phyloP scores from a whole-genome alignment of 1,140 invertebrate species.

The Cyclina sinensis region DNA sequence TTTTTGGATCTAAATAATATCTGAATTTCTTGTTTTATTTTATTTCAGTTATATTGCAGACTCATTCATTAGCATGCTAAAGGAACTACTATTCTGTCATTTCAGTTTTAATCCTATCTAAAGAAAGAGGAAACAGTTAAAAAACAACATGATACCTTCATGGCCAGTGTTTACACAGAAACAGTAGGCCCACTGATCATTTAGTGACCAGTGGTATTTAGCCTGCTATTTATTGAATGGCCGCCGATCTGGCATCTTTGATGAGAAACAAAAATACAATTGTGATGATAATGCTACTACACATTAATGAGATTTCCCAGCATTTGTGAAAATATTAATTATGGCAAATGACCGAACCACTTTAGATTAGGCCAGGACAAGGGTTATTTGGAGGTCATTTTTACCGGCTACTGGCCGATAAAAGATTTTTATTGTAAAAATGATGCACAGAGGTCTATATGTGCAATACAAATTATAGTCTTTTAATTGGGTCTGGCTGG shows the following conservation, averaged over 20 bases:
- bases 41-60: no score
- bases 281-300: constrained; percentile 57
- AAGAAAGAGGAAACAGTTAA: no score
- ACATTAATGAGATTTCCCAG: constrained; percentile 69
- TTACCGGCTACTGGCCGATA: constrained; percentile 37
- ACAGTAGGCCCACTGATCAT: no score
- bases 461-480: neutral
- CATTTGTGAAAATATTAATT: constrained; percentile 69
- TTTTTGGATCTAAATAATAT: no score
- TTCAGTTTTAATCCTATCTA: no score
- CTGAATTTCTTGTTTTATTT: no score
- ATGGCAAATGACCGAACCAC: constrained; percentile 65
- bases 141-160: no score
- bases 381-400: constrained; percentile 60
- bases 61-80: no score
- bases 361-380: constrained; percentile 59
- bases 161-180: no score
- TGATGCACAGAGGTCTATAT: constrained; percentile 32
- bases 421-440: constrained; percentile 27
- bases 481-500: neutral
- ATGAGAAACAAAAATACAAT: constrained; percentile 57
- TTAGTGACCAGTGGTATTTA: neutral
- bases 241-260: constrained; percentile 12
- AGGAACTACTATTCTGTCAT: no score
- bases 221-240: constrained; percentile 15